Base-by-base conservation (phyloP, 2,113 vertebrate species). In the Trichomycterus rosablanca region DNA sequence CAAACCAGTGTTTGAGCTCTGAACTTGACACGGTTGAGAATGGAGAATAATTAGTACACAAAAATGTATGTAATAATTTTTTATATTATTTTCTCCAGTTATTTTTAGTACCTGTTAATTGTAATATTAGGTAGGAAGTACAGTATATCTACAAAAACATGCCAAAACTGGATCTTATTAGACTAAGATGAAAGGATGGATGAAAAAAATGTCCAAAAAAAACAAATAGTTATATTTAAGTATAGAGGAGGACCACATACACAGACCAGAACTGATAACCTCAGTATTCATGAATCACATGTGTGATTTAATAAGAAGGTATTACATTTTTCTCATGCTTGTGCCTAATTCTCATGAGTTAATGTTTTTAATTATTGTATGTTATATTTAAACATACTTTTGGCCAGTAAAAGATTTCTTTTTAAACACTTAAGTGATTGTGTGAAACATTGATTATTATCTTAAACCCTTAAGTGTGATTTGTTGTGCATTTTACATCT, bases 401-500 rank as follows among this genome's bases (percentile, higher is more conserved):
- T 30, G 26, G 26, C 7, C 26, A 4, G 3, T 3, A 30, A 30
- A 3, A 30, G 3, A 30, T 30, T 20, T 15, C 39, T 35, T 58
- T 50, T 52, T 45, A 46, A 65, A 60, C 9, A 8, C 42, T 20
- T 14, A 8, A 48, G 20, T 23, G 1, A 19, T 42, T 37, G 8
- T 43, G 10, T 53, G 37, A 28, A 32, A 40, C n/a, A n/a, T n/a
- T n/a, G n/a, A n/a, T n/a, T n/a, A n/a, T n/a, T n/a, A 22, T 18
- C 62, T 48, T 52, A 48, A 22, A 35, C n/a, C 16, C 16, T 20
- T 35, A 23, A 58, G 15, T 56, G 55, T 48, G 39, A 42, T 67
- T 9, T 32, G 26, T 18, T 59, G 26, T 59, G 19, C 45, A 42
- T 43, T 16, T 43, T 23, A 30, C 30, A 11, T 37, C 1, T 60